Percentiles rank a stretch among this genome's conserved stretches.
These are phyloP conservation scores for Lerista edwardsae DNA, from an alignment of 2,797 vertebrate species.

Conservation along the genomic window DNA sequence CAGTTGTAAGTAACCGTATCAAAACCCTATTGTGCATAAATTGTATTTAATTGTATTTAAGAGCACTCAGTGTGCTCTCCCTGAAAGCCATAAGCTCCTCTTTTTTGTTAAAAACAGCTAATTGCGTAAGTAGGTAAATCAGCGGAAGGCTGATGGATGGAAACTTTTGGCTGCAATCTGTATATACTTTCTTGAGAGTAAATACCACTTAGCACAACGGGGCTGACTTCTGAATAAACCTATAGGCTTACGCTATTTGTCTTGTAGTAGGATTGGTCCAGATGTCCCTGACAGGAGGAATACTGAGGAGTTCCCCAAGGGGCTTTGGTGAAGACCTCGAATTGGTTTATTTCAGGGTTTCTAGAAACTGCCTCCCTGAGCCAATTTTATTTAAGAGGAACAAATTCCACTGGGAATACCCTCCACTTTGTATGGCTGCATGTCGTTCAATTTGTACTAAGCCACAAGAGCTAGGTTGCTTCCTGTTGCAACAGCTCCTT, in stretches of 20 bases:
- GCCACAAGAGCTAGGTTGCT: not conserved
- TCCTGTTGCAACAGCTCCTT: conserved; percentile 26
- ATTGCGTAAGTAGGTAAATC: not conserved
- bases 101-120: no score
- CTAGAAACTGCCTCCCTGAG: not conserved
- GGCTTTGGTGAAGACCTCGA: not conserved
- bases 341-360: not conserved
- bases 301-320: not conserved
- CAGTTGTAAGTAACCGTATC: not conserved
- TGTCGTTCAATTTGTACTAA: not conserved
- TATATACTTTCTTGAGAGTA: no score
- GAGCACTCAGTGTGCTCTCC: no score
- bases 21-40: not conserved
- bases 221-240: no score
- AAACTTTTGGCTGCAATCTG: no score
- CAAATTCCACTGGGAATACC: not conserved
- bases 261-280: not conserved
- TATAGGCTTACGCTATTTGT: not conserved
- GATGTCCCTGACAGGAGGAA: not conserved
- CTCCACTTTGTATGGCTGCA: not conserved
- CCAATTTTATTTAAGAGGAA: not conserved
- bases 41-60: no score
- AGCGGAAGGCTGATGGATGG: not conserved
- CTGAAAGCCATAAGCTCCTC: no score
- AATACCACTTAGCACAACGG: no score